phyloP scores from a whole-genome alignment of 2,113 vertebrate genomes.

The Chaetodon auriga region DNA sequence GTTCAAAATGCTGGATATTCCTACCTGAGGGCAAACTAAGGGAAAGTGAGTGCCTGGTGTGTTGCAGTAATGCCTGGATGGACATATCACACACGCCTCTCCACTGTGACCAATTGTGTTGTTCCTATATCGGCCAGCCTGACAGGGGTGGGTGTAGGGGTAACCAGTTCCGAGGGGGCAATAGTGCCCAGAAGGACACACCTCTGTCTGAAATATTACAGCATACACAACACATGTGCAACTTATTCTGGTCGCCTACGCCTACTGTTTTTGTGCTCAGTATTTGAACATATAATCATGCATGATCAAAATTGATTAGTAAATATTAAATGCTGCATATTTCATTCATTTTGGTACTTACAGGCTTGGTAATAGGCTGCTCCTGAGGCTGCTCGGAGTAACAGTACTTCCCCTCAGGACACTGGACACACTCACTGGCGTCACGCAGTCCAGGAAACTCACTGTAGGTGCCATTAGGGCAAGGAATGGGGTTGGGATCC shows the following conservation, averaged over 20 bases:
- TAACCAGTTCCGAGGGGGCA: slow-evolving; percentile 89
- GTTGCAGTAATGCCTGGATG: slow-evolving; percentile 85
- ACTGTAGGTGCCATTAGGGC: slow-evolving; percentile 90
- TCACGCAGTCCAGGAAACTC: slow-evolving; percentile 84
- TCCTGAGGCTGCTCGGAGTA: slow-evolving; percentile 79
- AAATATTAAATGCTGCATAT: background rate
- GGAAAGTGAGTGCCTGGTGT: slow-evolving; percentile 82
- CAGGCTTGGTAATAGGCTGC: slow-evolving; percentile 85
- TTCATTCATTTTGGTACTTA: slow-evolving; percentile 69
- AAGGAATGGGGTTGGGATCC: slow-evolving; percentile 86
- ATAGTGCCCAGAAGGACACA: slow-evolving; percentile 88
- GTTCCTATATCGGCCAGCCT: slow-evolving; percentile 85
- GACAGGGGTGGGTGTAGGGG: slow-evolving; percentile 87
- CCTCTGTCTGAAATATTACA: slow-evolving; percentile 84
- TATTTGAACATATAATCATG: background rate
- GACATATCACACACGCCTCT: slow-evolving; percentile 84
- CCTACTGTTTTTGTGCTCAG: background rate
- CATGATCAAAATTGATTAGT: background rate
- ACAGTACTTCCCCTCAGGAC: slow-evolving; percentile 88
- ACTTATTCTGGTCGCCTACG: background rate
- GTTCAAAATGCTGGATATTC: background rate
- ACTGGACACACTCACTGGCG: slow-evolving; percentile 82
- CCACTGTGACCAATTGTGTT: slow-evolving; percentile 79
- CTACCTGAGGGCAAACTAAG: slow-evolving; percentile 85
- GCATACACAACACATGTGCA: slow-evolving; percentile 2